Base-by-base conservation (phyloP, 2,113 vertebrate species). In the Gila orcuttii region DNA sequence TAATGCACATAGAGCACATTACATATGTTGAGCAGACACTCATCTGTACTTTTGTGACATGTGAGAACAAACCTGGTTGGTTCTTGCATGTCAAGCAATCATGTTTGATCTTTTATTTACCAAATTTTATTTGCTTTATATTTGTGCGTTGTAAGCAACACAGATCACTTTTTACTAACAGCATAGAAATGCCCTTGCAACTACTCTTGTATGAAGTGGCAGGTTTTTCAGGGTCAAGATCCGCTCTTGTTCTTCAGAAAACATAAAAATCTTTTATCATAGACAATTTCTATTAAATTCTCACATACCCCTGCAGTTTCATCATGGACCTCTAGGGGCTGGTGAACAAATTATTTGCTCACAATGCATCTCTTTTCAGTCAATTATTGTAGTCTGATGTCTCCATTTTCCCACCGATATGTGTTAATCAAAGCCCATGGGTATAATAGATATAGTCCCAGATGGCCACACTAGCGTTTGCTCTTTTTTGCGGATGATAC, bases 391-490 rank as follows among this genome's bases (percentile, higher is more conserved):
- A 15, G 0, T 84, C 66, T 71, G 4, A 73, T 79, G 73, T 87
- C 86, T 84, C 60, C 47, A 36, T 77, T 73, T 62, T 50, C 75
- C 36, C 79, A 68, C 64, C 17, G 59, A 86, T 90, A 21, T 74
- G 76, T 91, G 23, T 25, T 7, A 5, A 2, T 31, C 50, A 78
- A 90, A 39, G 83, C 28, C 68, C 86, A 90, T 86, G 85, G 89
- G 89, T 89, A 93, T 93, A 91, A 91, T 93, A 92, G 93, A 92
- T 92, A 93, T 84, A 91, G 91, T 93, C 92, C 93, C 93, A 95
- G 93, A 94, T 93, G 93, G 93, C 92, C 91, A 90, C 93, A 94
- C 94, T 93, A 93, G 91, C 88, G 86, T 94, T 90, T 89, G 25
- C 17, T 57, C 55, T 68, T 28, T 82, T 85, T 9, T 2, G 55